phyloP scores from a whole-genome alignment of 2,113 vertebrate species.

The Gavia stellata region DNA sequence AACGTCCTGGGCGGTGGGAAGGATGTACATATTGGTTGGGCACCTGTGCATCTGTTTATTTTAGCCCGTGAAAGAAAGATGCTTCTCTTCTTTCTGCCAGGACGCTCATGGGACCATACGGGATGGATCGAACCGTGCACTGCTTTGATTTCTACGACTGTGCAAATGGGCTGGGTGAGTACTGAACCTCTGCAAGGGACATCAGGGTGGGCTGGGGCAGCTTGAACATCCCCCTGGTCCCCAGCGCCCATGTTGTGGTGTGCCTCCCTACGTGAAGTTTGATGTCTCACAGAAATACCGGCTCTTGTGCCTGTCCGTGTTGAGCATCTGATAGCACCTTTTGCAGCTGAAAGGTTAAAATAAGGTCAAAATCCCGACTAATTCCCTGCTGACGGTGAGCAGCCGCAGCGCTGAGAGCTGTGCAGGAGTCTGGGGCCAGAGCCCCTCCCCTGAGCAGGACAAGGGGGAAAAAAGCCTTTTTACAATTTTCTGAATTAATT shows the following conservation, averaged over 20 bases:
- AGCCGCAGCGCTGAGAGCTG: neutral
- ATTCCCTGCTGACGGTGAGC: neutral
- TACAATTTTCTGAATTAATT: neutral
- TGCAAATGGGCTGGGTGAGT: slow-evolving; percentile 86
- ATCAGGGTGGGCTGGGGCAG: neutral
- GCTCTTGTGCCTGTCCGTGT: neutral
- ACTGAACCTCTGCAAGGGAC: too few relatives aligned
- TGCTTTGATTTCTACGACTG: slow-evolving; percentile 87
- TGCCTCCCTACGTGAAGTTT: neutral
- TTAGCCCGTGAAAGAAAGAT: neutral
- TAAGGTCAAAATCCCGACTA: neutral
- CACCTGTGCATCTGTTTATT: rapidly evolving
- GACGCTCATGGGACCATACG: slow-evolving; percentile 89
- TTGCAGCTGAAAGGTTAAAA: neutral
- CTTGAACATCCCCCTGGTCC: rapidly evolving
- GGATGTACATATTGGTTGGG: neutral
- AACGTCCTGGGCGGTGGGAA: rapidly evolving
- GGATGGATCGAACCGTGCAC: slow-evolving; percentile 81
- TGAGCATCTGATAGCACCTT: neutral
- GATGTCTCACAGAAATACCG: neutral
- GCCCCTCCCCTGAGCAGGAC: neutral
- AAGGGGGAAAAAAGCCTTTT: rapidly evolving
- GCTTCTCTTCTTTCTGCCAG: slow-evolving; percentile 54
- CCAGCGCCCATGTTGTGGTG: rapidly evolving
- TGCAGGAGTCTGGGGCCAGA: neutral